Evolutionary conservation across 2,888 invertebrate species (phyloP), one percentile per base, ranked within the genome.

Genomic region (Stramonita haemastoma): DNA sequence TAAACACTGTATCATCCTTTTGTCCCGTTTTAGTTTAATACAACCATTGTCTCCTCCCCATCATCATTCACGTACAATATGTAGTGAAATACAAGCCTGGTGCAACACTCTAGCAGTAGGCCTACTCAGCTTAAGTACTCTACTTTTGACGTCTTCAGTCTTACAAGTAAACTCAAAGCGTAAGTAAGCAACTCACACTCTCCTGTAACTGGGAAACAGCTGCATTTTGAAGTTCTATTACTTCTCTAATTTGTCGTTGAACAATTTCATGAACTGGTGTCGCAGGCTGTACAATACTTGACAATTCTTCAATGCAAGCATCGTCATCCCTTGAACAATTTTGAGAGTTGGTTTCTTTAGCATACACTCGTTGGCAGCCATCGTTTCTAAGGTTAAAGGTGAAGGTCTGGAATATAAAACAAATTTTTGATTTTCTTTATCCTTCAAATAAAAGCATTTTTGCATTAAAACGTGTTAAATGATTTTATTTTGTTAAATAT

Each of bases 181-280:
- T 46, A 46, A 79, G 32, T 15, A n/a, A 79, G 32, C 15, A n/a
- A 36, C 87, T 90, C 91, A 94, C 94, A 91, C 93, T 93, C 87
- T 93, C 90, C 79, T 92, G 90, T 6, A 93, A 89, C 46, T 90
- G 91, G 36, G 92, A 90, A 66, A 93, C 91, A 73, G 92, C 91
- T 15, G 92, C 91, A 89, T 92, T 93, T 90, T 94, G 94, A 15
- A 93, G 89, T 4, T 92, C 88, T 73, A 94, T 92, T 26, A 93
- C 90, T 84, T 94, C 94, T 86, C 93, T 92, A 46, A 94, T 81
- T 86, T 94, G 94, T 90, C 90, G 92, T 89, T 93, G 94, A 11
- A 94, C 93, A 56, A 94, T 89, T 66, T 93, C 88, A 90, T 93
- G 92, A 15, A 92, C 90, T 15, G 94, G 93, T 85, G 93, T 89